Evolutionary conservation across 2,113 vertebrate species (phyloP), one percentile per base, ranked within the genome.

Genomic region (Bubo scandiacus): DNA sequence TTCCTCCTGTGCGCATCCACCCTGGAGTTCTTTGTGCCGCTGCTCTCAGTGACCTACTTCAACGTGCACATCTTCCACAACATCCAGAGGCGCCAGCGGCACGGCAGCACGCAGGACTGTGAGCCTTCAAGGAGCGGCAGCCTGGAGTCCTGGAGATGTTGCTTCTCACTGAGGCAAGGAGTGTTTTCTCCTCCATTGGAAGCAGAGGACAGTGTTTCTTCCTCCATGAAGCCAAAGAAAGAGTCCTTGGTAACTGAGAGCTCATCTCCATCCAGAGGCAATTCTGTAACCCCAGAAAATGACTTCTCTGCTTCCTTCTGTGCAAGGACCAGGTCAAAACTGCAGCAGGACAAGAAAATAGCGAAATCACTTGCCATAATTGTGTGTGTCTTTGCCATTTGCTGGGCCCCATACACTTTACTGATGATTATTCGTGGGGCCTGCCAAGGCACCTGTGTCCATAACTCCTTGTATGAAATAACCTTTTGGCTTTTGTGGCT

Each of bases 1-100:
- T 99, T 99, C 94, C 98, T 99, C 16, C 97, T 99, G 66, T 97
- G 97, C 1, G 98, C 98, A 0, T 99, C 98, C 12, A 97, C 98
- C n/a, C 98, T 99, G 34, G 99, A 99, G 95, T 99, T 99, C 97
- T 98, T 99, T 74, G 89, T 98, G 17, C 99, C 99, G 0, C 98
- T 99, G 75, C 89, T 99, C 71, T 98, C 96, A 1, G 98, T 99
- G 97, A 96, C 98, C 71, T 99, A 98, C 97, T 99, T 99, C 97
- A 99, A 99, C 32, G 32, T 98, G 34, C 97, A 97, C 95, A 99
- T 99, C 96, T 99, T 99, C 97, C 96, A 98, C 93, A 98, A 97
- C 92, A 98, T 99, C 79, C 98, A 98, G 78, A 98, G 97, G 42
- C 65, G 81, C 17, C 87, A 82, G 77, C 66, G 34, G 82, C 47